Percentiles rank a stretch among this genome's conserved stretches.
These are phyloP conservation scores for Portevinia maculata DNA, from an alignment of 2,888 invertebrate genomes.

Conservation along the genomic window DNA sequence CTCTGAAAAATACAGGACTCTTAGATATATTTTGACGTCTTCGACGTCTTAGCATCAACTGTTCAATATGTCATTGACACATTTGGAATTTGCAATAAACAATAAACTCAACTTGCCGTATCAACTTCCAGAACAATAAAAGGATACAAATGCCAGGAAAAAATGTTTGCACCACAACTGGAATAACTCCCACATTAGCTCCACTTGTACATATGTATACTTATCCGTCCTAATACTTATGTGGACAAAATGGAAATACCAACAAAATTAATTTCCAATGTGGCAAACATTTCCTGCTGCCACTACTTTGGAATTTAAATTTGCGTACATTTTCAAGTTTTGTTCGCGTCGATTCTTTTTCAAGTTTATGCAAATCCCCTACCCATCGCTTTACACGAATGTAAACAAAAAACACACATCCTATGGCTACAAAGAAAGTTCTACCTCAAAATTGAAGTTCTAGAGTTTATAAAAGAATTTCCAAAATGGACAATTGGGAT, in stretches of 20 bases:
- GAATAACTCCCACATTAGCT: background rate
- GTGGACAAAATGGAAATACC: background rate
- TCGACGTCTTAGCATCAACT: background rate
- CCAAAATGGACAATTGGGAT: too few relatives aligned
- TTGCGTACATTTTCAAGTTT: constrained; percentile 48
- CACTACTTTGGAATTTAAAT: constrained; percentile 39
- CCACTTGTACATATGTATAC: too few relatives aligned
- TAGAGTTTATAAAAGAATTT: constrained; percentile 36
- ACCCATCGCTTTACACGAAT: constrained; percentile 7
- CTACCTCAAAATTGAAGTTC: background rate
- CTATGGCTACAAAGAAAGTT: background rate
- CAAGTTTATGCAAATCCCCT: constrained; percentile 42
- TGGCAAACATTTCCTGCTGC: background rate
- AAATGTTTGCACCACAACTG: constrained; percentile 1
- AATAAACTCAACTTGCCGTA: background rate
- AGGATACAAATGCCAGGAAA: background rate
- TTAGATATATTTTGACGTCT: background rate
- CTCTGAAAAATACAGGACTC: background rate
- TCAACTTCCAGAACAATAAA: background rate
- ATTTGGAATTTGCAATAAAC: constrained; percentile 27
- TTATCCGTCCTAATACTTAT: too few relatives aligned
- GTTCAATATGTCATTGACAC: background rate
- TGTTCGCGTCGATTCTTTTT: constrained; percentile 1
- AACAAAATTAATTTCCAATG: background rate
- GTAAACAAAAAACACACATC: background rate